These are phyloP conservation scores for Hypena proboscidalis DNA, from an alignment of 2,888 invertebrate species.

Conservation along the genomic window DNA sequence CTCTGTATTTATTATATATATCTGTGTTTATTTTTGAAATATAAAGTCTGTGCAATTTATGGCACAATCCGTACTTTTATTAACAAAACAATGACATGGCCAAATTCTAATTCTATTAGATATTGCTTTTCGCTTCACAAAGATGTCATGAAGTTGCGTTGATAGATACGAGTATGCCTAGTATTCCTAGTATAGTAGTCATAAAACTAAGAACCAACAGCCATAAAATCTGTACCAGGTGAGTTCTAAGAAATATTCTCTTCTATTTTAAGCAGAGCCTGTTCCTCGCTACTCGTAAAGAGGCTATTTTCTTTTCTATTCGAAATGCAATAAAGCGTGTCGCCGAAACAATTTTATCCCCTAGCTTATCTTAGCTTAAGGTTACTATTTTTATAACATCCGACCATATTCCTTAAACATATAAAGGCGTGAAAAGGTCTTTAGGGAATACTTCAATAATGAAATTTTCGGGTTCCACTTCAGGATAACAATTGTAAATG, in stretches of 20 bases:
- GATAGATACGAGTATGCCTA: too few relatives aligned
- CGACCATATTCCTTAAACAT: slow-evolving; percentile 48
- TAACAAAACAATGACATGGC: too few relatives aligned
- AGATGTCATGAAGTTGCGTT: too few relatives aligned
- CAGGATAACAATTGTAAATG: slow-evolving; percentile 1
- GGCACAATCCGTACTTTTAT: too few relatives aligned
- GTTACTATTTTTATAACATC: slow-evolving; percentile 48
- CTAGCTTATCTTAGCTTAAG: slow-evolving; percentile 52
- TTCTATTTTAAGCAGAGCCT: slow-evolving; percentile 51
- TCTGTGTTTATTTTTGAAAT: too few relatives aligned
- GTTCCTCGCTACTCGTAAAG: slow-evolving; percentile 58
- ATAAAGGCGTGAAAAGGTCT: slow-evolving; percentile 49
- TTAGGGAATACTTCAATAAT: slow-evolving; percentile 42
- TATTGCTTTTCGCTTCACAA: too few relatives aligned
- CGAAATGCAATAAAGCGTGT: slow-evolving; percentile 59
- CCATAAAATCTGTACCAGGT: slow-evolving; percentile 13
- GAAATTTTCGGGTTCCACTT: slow-evolving; percentile 40
- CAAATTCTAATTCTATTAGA: too few relatives aligned
- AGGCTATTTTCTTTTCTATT: slow-evolving; percentile 59
- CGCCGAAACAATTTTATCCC: slow-evolving; percentile 54
- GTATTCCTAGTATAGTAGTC: too few relatives aligned
- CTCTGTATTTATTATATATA: too few relatives aligned
- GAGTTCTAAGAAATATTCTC: slow-evolving; percentile 20
- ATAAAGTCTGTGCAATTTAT: too few relatives aligned
- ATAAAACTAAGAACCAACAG: not conserved